Base-by-base conservation (phyloP, 2,888 invertebrate species). In the Dione vanillae region DNA sequence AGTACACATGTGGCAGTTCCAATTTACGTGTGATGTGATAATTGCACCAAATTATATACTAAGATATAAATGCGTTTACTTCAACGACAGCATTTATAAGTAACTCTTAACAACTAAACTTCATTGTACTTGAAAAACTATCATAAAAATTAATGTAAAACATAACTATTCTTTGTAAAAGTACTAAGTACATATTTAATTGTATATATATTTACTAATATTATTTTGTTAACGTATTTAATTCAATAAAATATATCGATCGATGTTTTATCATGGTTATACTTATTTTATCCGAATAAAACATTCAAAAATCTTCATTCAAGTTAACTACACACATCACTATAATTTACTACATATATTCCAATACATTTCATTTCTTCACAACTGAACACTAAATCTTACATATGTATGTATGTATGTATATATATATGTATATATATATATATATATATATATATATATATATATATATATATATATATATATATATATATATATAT, bases 61-160 rank as follows among this genome's bases (percentile, higher is more conserved):
- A 64, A 64, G 19, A 12, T 27, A 52, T 27, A 65, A 65, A 49
- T 64, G 64, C 64, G 49, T 19, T 40, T 49, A 49, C 20, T 49
- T 20, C 19, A 37, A 9, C 35, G 52, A 54, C n/a, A 35, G 54
- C 35, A 54, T 54, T 54, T 27, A 7, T 14, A 35, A 37, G 54
- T 59, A 59, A 59, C 16, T 12, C 64, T 64, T 47, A 64, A 16
- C 12, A 65, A 16, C 71, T 71, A 71, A 43, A 54, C n/a, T 61
- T 69, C 52, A 71, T 73, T 73, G 71, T 71, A 73, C 71, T 68
- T 45, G 47, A 64, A 64, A 67, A 54, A 65, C 49, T 71, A 43
- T 56, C 43, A 64, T 40, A 62, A 52, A 69, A 67, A 71, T 49
- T 45, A 62, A 20, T 20, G 59, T 12, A 54, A 45, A 66, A 66